Evolutionary conservation across 2,113 vertebrate genomes (phyloP).

Genomic region (Larimichthys crocea): DNA sequence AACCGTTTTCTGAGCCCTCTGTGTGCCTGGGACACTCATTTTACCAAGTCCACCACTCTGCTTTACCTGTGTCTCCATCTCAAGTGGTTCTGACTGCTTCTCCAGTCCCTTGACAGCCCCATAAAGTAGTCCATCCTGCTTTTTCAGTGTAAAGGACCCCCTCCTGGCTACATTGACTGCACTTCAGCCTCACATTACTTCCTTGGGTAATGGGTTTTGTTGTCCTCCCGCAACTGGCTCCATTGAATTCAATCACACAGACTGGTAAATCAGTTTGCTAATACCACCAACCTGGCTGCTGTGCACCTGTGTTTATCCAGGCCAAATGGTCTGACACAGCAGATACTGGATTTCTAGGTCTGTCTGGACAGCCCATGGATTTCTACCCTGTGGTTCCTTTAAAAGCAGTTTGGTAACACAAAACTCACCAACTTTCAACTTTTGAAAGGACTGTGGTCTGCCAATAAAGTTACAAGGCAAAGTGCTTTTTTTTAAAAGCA

Average conservation of each 20-base stretch:
- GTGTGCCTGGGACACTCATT: background rate
- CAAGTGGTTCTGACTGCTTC: background rate
- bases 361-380: background rate
- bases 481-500: background rate
- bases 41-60: background rate
- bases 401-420: background rate
- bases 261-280: background rate
- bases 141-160: background rate
- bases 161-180: background rate
- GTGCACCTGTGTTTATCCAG: background rate
- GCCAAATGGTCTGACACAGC: background rate
- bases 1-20: background rate
- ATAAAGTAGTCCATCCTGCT: background rate
- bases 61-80: background rate
- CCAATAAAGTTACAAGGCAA: background rate
- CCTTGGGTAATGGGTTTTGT: background rate
- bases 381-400: background rate
- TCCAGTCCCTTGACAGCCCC: background rate
- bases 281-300: background rate
- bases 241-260: slow-evolving; percentile 1
- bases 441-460: slow-evolving; percentile 2
- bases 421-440: slow-evolving; percentile 4
- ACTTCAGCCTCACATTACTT: background rate
- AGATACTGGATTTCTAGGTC: background rate
- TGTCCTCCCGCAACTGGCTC: background rate